A percentile compares a stretch with the other conserved stretches of the same genome.
Evolutionary conservation across 2,797 vertebrate species (phyloP).

Genomic region (Sandelia bainsii): DNA sequence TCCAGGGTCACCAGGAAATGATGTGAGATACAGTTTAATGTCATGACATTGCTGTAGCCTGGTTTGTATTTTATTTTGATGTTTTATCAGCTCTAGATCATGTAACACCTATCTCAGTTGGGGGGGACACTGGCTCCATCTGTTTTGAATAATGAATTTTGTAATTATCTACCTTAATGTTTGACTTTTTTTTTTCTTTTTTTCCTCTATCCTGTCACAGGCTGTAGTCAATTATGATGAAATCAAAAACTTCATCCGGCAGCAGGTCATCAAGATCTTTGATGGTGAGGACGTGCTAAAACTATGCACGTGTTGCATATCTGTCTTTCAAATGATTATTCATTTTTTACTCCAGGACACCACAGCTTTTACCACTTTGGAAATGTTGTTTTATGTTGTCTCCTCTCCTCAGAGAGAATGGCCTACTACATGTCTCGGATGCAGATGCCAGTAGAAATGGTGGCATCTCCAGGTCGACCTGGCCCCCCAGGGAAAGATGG

Average conservation of each 20-base stretch:
- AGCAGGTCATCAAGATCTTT: slow-evolving; percentile 96
- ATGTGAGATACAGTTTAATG: slow-evolving; percentile 82
- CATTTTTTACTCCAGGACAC: slow-evolving; percentile 9
- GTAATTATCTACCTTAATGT: slow-evolving; percentile 50
- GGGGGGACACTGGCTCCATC: slow-evolving; percentile 35
- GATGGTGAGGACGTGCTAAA: slow-evolving; percentile 86
- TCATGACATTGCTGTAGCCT: not conserved
- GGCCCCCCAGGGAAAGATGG: slow-evolving; percentile 95
- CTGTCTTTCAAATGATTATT: slow-evolving; percentile 8
- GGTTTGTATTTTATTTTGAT: slow-evolving; percentile 1
- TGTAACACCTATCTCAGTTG: slow-evolving; percentile 6
- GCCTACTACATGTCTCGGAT: slow-evolving; percentile 94
- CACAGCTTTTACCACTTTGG: slow-evolving; percentile 3
- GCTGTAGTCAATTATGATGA: slow-evolving; percentile 94
- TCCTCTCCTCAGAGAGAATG: slow-evolving; percentile 91
- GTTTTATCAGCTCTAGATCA: slow-evolving; percentile 25
- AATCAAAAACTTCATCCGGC: slow-evolving; percentile 94
- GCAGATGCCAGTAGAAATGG: slow-evolving; percentile 90
- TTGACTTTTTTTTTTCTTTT: slow-evolving; percentile 35
- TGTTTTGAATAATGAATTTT: slow-evolving; percentile 63
- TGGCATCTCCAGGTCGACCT: slow-evolving; percentile 90
- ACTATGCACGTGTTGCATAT: slow-evolving; percentile 6
- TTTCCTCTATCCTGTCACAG: slow-evolving; percentile 74
- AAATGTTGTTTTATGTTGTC: slow-evolving; percentile 16
- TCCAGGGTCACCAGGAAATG: slow-evolving; percentile 86